phyloP scores from a whole-genome alignment of 2,888 invertebrate genomes.

The Drosophila mulleri region DNA sequence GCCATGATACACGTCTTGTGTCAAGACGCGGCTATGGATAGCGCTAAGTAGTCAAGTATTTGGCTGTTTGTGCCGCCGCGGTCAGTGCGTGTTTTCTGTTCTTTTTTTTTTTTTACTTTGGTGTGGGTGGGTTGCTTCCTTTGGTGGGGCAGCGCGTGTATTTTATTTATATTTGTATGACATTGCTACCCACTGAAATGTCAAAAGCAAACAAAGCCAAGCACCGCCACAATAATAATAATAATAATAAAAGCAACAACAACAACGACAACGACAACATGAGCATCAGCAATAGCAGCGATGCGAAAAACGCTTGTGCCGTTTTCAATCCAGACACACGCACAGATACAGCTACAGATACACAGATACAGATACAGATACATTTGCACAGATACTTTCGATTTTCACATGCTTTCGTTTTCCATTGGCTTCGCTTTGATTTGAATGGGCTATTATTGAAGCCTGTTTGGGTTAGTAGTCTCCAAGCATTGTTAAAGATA shows the following conservation, averaged over 20 bases:
- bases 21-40: conserved; percentile 28
- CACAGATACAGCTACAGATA: conserved; percentile 33
- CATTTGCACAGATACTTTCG: conserved; percentile 61
- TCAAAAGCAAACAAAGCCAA: conserved; percentile 76
- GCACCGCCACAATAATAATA: conserved; percentile 48
- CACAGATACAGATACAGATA: conserved; percentile 37
- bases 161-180: conserved; percentile 81
- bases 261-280: conserved; percentile 42
- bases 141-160: conserved; percentile 50
- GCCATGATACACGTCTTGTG: conserved; percentile 16
- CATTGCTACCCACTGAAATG: conserved; percentile 82
- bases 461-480: conserved; percentile 4
- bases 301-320: conserved; percentile 62
- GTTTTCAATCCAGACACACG: conserved; percentile 41
- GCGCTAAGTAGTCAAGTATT: conserved; percentile 42
- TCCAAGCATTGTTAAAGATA: neutral
- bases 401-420: conserved; percentile 65
- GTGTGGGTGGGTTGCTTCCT: conserved; percentile 47
- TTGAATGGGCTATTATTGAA: conserved; percentile 27
- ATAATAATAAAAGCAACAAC: conserved; percentile 40
- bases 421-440: conserved; percentile 37
- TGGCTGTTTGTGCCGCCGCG: conserved; percentile 38
- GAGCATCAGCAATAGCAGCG: neutral
- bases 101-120: conserved; percentile 3
- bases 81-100: conserved; percentile 48